Evolutionary conservation across 2,797 vertebrate genomes (phyloP), one percentile per base, ranked within the genome.

Genomic region (Sciurus carolinensis): DNA sequence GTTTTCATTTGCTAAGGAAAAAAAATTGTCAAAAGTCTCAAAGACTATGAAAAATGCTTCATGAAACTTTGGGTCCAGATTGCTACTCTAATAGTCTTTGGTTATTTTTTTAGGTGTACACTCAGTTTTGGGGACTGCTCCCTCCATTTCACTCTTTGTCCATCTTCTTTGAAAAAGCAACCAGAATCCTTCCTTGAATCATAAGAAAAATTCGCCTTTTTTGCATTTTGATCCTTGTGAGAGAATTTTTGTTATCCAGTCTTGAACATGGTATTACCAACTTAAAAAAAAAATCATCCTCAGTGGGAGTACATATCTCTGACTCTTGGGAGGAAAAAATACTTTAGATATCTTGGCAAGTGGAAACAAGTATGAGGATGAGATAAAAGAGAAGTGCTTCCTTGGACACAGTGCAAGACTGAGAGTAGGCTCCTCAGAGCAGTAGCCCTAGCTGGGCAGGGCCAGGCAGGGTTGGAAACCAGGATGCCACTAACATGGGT

Each of bases 241-340:
- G 87, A 89, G 47, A 72, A 33, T 82, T 86, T 80, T 81, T 91
- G 30, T 84, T 96, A 80, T 24, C 47, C 90, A 36, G 14, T 83
- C 92, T 92, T 28, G 4, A 57, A 81, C 2, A 8, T n/a, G 85
- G 28, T 80, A 3, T 52, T 87, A 50, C 36, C n/a, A 67, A 91
- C 12, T n/a, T 44, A 9, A 59, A 89, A 83, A 83, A 89, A 80
- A 36, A 39, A 17, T 52, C 17, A 66, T 80, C 52, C 75, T 95
- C 80, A 89, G 82, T 79, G 42, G 44, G 17, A 87, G 39, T 82
- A 44, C 26, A 42, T 13, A 81, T 59, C 87, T 95, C 76, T 92
- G 66, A 90, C 20, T 22, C 7, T 75, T 26, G 10, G 11, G 7
- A 86, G 33, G 26, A 30, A 14, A 94, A 89, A 69, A 42, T 36